Base-by-base conservation (phyloP, 2,888 invertebrate genomes). In the Polietes domitor region DNA sequence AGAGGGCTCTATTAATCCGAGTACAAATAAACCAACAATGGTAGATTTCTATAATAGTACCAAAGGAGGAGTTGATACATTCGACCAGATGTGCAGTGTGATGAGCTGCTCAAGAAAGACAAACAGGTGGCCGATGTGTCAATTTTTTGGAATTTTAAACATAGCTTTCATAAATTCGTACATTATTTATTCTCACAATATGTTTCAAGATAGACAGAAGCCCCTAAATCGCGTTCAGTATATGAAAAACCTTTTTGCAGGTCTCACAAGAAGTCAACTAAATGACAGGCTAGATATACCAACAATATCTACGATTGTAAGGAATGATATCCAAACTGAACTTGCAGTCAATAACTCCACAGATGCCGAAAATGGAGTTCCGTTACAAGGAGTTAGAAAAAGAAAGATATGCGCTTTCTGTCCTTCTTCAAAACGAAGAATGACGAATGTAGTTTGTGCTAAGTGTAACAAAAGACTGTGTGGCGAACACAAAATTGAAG, bases 81-180 rank as follows among this genome's bases (percentile, higher is more conserved):
- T 82, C 15, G 77, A 81, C 63, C 70, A 82, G 73, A 82, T 85
- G 77, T 77, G 80, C 43, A 82, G 80, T 21, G 12, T 28, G 10
- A 83, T 78, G 71, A 77, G 79, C 26, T 82, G 80, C 58, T 65
- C 70, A 17, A 70, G 55, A 68, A 80, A 80, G 68, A 71, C 75
- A 19, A 80, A 75, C 41, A 53, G 80, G 47, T 78, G 72, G 50
- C 72, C 72, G 41, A 72, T 78, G 55, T 58, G 63, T 50, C 61
- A 74, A 41, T 78, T 72, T 55, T 78, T 50, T 63, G 78, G 78
- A 19, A 72, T 72, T 32, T 63, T 72, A 24, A 72, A 72, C 37
- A 58, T 55, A 24, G 55, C 55, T 21, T 41, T 58, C 58, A 17
- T 43, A 43, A 79, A 50, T 17, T 50, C 75, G 2, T 73, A 77